A percentile compares a stretch with the other conserved stretches of the same genome.
phyloP scores from a whole-genome alignment of 2,888 invertebrate species.

The Cecidostiba fungosa region DNA sequence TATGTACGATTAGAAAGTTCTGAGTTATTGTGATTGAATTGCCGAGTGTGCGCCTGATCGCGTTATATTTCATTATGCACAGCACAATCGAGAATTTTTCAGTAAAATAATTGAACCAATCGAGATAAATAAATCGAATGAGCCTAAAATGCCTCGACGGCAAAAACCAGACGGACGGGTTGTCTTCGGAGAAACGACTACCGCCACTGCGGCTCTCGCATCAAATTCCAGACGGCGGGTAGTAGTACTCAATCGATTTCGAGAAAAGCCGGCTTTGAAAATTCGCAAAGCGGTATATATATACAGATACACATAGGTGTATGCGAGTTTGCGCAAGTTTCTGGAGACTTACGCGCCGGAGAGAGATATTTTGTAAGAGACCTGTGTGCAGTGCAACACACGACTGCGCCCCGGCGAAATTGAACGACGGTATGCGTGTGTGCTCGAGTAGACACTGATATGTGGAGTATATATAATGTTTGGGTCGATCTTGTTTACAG shows the following conservation, averaged over 20 bases:
- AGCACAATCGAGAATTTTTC: background rate
- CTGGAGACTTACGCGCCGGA: background rate
- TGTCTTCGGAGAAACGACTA: background rate
- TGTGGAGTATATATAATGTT: no score
- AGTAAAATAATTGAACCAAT: background rate
- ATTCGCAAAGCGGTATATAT: background rate
- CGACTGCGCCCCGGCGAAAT: background rate
- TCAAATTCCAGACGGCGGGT: background rate
- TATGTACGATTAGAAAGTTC: constrained; percentile 46
- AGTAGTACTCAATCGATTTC: constrained; percentile 8
- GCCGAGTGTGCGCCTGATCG: background rate
- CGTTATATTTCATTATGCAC: background rate
- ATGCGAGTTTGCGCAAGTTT: background rate
- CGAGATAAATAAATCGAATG: background rate
- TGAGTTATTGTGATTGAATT: constrained; percentile 3
- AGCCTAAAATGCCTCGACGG: background rate
- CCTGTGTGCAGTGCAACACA: background rate
- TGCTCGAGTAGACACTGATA: no score
- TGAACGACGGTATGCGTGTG: background rate
- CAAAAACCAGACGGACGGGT: background rate
- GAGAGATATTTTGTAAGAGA: background rate
- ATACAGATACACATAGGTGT: no score
- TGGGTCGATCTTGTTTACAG: no score
- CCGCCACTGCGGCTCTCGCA: background rate
- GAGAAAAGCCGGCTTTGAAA: constrained; percentile 18